Conservation (phyloP, 2,113 vertebrate species). For the Chroicocephalus ridibundus region DNA sequence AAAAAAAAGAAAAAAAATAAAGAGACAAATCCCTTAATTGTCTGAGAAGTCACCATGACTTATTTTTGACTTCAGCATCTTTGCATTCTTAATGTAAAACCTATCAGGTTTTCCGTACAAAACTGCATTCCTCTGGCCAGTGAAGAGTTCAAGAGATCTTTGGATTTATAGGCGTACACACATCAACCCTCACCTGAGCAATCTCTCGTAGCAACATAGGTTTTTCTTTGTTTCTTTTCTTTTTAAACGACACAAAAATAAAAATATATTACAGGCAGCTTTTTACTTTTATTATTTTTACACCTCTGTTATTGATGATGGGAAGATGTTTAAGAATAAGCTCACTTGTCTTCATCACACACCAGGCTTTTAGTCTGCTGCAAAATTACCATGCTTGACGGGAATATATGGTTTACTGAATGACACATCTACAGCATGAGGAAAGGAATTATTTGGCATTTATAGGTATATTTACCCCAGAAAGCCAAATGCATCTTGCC, state of each 20-base stretch:
- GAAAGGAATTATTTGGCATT: slow-evolving; percentile 42
- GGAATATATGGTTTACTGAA: neutral
- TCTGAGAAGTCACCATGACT: neutral
- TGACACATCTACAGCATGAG: neutral
- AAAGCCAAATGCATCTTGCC: slow-evolving; percentile 40
- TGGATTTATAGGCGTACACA: neutral
- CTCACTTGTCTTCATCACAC: neutral
- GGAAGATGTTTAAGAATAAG: neutral
- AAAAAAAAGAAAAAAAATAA: neutral
- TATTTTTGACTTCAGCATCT: neutral
- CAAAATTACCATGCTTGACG: neutral
- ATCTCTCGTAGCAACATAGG: neutral
- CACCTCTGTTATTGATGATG: neutral
- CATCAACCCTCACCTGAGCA: neutral
- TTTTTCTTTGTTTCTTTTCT: no score
- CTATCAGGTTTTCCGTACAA: neutral
- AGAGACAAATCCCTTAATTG: neutral
- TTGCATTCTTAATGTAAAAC: neutral
- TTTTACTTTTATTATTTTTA: neutral
- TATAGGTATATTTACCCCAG: neutral
- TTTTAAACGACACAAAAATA: neutral
- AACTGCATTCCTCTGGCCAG: neutral
- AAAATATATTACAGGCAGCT: neutral
- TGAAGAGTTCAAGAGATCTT: neutral
- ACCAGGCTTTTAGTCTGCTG: neutral